A percentile compares a stretch with the other conserved stretches of the same genome.
Evolutionary conservation across 2,888 invertebrate genomes (phyloP).

Genomic region (Cryptus armator): DNA sequence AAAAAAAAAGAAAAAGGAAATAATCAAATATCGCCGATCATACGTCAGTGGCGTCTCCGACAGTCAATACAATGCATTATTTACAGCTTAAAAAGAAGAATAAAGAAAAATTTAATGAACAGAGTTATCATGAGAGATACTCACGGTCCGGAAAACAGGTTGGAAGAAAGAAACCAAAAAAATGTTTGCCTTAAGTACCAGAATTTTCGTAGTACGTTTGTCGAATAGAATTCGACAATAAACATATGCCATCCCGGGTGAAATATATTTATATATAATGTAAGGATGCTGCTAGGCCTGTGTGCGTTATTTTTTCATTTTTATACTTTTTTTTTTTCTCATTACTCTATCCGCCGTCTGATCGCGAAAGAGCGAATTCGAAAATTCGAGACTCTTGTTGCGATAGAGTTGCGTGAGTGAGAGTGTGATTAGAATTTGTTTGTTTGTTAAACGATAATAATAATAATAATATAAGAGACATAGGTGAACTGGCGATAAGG

Average conservation of each 20-base stretch:
- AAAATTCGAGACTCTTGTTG: background rate
- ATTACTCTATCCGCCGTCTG: conserved; percentile 10
- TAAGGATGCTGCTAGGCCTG: conserved; percentile 32
- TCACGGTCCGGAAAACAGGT: background rate
- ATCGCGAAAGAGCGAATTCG: background rate
- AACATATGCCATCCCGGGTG: conserved; percentile 2
- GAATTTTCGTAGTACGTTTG: background rate
- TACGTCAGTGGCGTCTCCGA: conserved; percentile 16
- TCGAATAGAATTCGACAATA: background rate
- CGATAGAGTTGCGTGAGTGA: background rate
- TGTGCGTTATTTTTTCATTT: conserved; percentile 22
- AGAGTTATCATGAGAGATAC: background rate
- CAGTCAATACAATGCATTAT: conserved; percentile 29
- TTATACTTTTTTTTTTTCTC: background rate
- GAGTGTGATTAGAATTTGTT: background rate
- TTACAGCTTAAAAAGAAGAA: conserved; percentile 18
- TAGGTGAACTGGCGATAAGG: background rate
- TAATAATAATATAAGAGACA: background rate
- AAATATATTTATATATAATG: conserved; percentile 4
- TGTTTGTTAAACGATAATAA: background rate
- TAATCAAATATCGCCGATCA: background rate
- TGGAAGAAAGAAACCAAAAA: conserved; percentile 15
- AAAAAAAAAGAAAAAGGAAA: background rate
- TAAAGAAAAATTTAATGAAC: background rate
- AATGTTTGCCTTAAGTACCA: conserved; percentile 41